Base-by-base conservation (phyloP, 2,888 invertebrate genomes). In the Choristoneura rosaceana region DNA sequence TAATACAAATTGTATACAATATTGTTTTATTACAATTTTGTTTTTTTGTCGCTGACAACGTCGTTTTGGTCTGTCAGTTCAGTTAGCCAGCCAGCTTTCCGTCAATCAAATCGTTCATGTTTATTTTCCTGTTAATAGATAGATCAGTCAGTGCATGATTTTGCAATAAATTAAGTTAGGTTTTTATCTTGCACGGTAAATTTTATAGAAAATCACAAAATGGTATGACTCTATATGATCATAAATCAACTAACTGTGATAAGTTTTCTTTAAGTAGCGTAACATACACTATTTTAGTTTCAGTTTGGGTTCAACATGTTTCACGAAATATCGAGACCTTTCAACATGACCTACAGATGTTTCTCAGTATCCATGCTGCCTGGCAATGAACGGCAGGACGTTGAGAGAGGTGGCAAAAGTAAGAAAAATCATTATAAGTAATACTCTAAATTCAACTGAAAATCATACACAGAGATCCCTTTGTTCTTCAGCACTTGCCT, bases 351-450 rank as follows among this genome's bases (percentile, higher is more conserved):
- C 60, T 99, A 98, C 88, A 96, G 96, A 92, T 99, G 98, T 88
- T 99, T 96, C 92, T 99, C 99, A 0, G 98, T 99, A 0, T 98
- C 98, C 10, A 98, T 99, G 98, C 91, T 99, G 68, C 98, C 98
- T 58, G 98, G 98, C 66, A 98, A 98, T 86, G 99, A 99, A 84
- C 95, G 99, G 70, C 97, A 97, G 82, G 98, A 99, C 89, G 98
- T 99, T 4, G 99, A 99, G 93, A 96, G 97, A 82, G 99, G 99
- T 81, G 99, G 99, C 79, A 99, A 99, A 96, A 99, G 98, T 98
- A 95, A 94, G 95, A 83, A 68, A 67, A 75, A 33, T 50, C 15
- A 62, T 50, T 58, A n/a, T 12, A n/a, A n/a, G n/a, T n/a, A 4
- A 58, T 55, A 45, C 58, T 25, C 9, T 64, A 34, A 45, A 45